Evolutionary conservation across 2,113 vertebrate species (phyloP).

Genomic region (Phocoena phocoena): DNA sequence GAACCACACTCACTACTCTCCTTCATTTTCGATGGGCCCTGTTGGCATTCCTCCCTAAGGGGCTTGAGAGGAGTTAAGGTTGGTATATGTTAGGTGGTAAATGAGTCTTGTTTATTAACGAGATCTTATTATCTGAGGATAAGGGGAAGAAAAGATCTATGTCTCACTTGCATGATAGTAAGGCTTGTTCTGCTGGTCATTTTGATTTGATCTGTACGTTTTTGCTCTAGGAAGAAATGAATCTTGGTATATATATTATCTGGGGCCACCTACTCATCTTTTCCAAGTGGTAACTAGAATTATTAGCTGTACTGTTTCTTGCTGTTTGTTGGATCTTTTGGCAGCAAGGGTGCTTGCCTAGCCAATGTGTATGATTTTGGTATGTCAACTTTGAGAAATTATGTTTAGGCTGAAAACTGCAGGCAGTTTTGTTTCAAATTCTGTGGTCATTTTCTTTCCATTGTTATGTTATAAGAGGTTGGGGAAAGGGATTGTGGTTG

Average conservation of each 20-base stretch:
- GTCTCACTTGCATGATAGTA: neutral
- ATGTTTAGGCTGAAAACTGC: neutral
- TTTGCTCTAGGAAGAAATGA: conserved; percentile 17
- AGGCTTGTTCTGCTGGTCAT: neutral
- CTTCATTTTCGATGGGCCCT: neutral
- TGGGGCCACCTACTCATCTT: neutral
- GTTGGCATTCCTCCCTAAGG: neutral
- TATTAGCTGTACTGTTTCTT: neutral
- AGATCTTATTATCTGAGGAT: neutral
- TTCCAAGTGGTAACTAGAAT: neutral
- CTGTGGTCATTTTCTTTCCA: neutral
- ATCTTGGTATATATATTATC: neutral
- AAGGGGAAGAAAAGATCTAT: neutral
- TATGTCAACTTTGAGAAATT: neutral
- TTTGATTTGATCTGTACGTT: neutral
- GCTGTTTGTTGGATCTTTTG: neutral
- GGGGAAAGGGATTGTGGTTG: neutral
- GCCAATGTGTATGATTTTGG: neutral
- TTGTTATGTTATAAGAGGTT: neutral
- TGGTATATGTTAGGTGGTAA: neutral
- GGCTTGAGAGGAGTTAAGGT: neutral
- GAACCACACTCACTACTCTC: neutral
- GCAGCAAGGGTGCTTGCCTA: neutral
- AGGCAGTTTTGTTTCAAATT: neutral
- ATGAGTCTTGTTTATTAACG: neutral